phyloP scores from a whole-genome alignment of 2,888 invertebrate species.

The Neuroscelio doddi region DNA sequence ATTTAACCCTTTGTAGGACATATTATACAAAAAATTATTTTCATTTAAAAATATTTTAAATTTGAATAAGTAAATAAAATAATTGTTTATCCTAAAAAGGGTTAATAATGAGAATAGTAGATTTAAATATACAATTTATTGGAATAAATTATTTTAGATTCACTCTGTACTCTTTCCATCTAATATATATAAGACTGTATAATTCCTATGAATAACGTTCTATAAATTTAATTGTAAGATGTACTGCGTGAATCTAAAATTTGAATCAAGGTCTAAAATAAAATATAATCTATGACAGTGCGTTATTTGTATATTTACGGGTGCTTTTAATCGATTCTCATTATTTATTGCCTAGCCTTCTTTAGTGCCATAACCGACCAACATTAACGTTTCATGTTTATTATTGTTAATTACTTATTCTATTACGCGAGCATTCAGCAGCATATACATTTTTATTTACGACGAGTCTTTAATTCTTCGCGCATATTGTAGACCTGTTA shows the following conservation, averaged over 20 bases:
- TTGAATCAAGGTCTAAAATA: not conserved
- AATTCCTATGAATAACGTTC: not conserved
- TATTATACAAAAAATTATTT: no score
- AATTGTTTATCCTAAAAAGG: slow-evolving; percentile 22
- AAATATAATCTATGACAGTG: slow-evolving; percentile 32
- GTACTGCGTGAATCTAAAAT: not conserved
- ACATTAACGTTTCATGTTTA: slow-evolving; percentile 28
- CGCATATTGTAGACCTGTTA: slow-evolving; percentile 21
- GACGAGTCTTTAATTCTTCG: slow-evolving; percentile 12
- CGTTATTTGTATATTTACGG: slow-evolving; percentile 26
- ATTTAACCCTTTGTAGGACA: not conserved
- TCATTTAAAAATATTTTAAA: no score
- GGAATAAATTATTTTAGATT: not conserved
- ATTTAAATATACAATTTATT: not conserved
- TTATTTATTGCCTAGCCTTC: slow-evolving; percentile 36
- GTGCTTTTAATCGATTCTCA: slow-evolving; percentile 33
- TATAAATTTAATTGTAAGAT: not conserved
- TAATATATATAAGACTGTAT: slow-evolving; percentile 5
- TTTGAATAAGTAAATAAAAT: no score
- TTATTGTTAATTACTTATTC: slow-evolving; percentile 28
- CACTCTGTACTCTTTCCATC: not conserved
- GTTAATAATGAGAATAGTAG: not conserved
- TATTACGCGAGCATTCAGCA: slow-evolving; percentile 32
- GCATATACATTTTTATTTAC: slow-evolving; percentile 36
- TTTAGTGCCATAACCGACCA: slow-evolving; percentile 43